A percentile compares a stretch with the other conserved stretches of the same genome.
Conservation (phyloP, 2,888 invertebrate species). For the Smittia sp. region DNA sequence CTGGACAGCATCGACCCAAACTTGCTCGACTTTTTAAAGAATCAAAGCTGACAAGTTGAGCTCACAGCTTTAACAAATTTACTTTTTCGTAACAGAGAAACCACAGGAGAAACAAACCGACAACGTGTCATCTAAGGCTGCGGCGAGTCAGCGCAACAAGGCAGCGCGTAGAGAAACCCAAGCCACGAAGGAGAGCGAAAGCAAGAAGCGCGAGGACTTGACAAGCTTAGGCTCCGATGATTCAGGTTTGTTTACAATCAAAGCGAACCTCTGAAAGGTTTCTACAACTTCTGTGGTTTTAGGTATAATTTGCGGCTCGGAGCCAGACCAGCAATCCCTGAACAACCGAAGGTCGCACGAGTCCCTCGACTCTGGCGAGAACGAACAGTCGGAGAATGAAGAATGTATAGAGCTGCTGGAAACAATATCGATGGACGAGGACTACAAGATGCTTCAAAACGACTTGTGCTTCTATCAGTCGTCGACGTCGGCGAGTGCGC, state of each 20-base stretch:
- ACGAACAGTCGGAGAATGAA: constrained; percentile 57
- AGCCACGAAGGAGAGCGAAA: constrained; percentile 39
- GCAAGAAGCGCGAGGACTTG: constrained; percentile 55
- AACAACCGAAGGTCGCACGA: constrained; percentile 63
- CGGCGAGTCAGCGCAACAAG: constrained; percentile 46
- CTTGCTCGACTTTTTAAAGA: too few species aligned
- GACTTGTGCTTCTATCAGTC: constrained; percentile 51
- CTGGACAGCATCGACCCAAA: too few species aligned
- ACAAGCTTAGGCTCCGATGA: constrained; percentile 61
- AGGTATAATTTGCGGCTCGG: constrained; percentile 59
- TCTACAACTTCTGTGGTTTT: neutral
- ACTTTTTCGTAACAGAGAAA: neutral
- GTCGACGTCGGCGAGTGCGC: constrained; percentile 43
- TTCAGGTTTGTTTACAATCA: constrained; percentile 50
- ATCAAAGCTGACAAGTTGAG: too few species aligned
- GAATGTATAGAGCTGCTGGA: constrained; percentile 55
- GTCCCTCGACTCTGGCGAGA: constrained; percentile 67
- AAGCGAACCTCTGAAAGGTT: constrained; percentile 12
- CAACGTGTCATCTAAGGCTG: constrained; percentile 31
- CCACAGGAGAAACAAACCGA: neutral
- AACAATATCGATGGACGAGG: constrained; percentile 53
- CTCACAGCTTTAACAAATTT: neutral
- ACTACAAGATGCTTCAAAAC: constrained; percentile 51
- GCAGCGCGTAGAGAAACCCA: constrained; percentile 29
- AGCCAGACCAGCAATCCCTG: constrained; percentile 53